Conservation (phyloP, 2,797 vertebrate species). For the Periparus ater region DNA sequence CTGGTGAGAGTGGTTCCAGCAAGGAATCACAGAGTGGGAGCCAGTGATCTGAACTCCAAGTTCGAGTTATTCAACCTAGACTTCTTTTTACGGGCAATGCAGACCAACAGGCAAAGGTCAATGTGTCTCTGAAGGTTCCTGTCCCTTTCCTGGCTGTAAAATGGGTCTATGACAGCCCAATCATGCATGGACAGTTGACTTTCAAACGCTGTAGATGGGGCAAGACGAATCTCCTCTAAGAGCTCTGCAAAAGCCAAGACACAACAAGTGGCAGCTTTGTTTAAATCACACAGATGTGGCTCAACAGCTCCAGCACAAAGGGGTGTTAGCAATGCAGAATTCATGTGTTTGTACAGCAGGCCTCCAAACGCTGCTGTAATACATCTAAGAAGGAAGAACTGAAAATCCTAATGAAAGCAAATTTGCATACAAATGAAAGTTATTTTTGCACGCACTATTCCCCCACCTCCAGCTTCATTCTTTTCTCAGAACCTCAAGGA, state of each 20-base stretch:
- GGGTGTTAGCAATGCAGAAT: background rate
- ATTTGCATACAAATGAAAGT: constrained; percentile 66
- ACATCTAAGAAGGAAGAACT: constrained; percentile 42
- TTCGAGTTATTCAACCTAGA: background rate
- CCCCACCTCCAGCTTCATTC: constrained; percentile 41
- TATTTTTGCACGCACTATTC: constrained; percentile 41
- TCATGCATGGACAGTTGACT: background rate
- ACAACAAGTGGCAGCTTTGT: background rate
- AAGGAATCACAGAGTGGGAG: background rate
- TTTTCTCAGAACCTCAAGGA: constrained; percentile 40
- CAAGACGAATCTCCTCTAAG: background rate
- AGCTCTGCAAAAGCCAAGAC: background rate
- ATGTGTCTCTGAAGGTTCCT: background rate
- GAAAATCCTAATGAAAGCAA: constrained; percentile 57
- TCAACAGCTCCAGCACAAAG: background rate
- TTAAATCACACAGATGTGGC: background rate
- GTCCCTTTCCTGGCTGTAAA: background rate
- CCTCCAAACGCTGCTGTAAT: constrained; percentile 32
- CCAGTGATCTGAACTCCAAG: background rate
- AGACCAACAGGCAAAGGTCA: background rate
- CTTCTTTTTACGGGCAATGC: background rate
- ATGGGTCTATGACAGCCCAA: background rate
- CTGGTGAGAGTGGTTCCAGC: background rate
- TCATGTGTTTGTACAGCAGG: constrained; percentile 35
- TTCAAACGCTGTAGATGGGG: accelerated